These are phyloP conservation scores for Python bivittatus DNA, from an alignment of 2,113 vertebrate genomes.

Conservation along the genomic window DNA sequence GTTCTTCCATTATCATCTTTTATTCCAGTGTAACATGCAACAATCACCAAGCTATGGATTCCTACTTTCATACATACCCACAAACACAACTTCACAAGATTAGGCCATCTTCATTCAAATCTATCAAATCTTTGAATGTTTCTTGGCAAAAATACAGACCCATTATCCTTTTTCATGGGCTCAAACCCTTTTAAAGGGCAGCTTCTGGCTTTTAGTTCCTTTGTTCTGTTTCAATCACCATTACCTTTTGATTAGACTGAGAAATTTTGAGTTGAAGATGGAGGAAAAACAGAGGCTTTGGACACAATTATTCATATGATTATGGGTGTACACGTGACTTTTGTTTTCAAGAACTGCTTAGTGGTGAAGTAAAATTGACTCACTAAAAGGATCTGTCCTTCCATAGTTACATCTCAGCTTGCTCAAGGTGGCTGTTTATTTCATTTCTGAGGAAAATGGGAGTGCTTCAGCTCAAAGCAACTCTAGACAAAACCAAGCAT, in stretches of 20 bases:
- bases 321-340: background rate
- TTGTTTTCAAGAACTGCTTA: background rate
- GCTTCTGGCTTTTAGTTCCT: background rate
- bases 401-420: background rate
- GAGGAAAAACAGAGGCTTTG: background rate
- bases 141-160: background rate
- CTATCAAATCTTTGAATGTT: too few relatives aligned
- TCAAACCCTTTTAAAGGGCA: background rate
- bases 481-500: background rate
- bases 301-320: background rate
- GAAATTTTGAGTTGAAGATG: background rate
- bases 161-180: background rate
- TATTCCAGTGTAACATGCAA: too few relatives aligned
- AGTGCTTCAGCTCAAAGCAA: background rate
- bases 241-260: constrained; percentile 16
- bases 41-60: too few relatives aligned
- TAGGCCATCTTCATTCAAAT: too few relatives aligned
- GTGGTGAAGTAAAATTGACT: background rate
- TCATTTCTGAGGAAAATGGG: background rate
- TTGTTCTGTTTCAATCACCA: background rate
- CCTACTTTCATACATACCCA: too few relatives aligned
- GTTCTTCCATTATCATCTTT: too few relatives aligned
- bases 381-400: background rate
- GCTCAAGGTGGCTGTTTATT: constrained; percentile 20
- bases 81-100: too few relatives aligned